Base-by-base conservation (phyloP, 2,888 invertebrate genomes). In the Eurois occulta region DNA sequence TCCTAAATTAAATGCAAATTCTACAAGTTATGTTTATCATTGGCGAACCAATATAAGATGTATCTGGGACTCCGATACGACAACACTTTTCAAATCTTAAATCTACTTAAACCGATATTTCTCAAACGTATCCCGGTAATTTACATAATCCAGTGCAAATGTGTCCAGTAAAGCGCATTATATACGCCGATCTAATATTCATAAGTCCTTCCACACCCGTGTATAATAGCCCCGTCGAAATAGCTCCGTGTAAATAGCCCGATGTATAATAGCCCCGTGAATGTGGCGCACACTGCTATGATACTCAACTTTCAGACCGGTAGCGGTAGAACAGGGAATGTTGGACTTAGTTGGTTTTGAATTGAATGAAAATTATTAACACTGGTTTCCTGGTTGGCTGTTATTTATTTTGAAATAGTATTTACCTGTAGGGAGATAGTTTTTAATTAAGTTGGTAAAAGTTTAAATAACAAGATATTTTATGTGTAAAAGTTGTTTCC, bases 111-210 rank as follows among this genome's bases (percentile, higher is more conserved):
- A 77, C 46, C 48, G 72, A 60, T 83, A 85, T 89, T 86, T 83
- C 84, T 78, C 77, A 84, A 82, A 28, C 55, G 46, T 66, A 70
- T 74, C 65, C 81, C 71, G 71, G 76, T 87, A 52, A 89, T 90
- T 88, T 88, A 85, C 90, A 90, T 90, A 89, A 91, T 87, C 87
- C 82, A 67, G 76, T 81, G 85, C 86, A 90, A 91, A 91, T 88
- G 88, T 85, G 80, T 81, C 85, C 80, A 81, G 86, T 85, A 85
- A 86, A 86, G 83, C 87, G 83, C 83, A 88, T 89, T 86, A 88
- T 87, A 83, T 87, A 74, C 71, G 41, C 28, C 38, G 78, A 90
- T 89, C 86, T 87, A 86, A 89, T 90, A 89, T 90, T 89, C 88
- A 88, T 86, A 88, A 86, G 87, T 75, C 74, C 55, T 77, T 80